Base-by-base conservation (phyloP, 2,113 vertebrate species). In the Synodontis membranacea region DNA sequence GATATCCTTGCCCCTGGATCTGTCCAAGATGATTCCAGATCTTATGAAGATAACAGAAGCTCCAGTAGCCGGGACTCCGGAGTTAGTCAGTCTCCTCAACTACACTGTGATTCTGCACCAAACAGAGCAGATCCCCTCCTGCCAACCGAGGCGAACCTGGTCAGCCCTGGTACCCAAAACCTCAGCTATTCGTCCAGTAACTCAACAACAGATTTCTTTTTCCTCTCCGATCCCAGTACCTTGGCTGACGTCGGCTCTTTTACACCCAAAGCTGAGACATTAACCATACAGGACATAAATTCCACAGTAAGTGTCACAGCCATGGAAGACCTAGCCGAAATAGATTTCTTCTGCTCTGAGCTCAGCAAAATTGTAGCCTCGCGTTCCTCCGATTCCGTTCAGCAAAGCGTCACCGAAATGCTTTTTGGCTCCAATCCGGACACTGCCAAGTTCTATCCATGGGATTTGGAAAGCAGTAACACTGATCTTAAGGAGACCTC, bases 301-400 rank as follows among this genome's bases (percentile, higher is more conserved):
- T 48, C 79, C 72, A 17, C 23, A 31, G 87, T 48, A 50, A 85
- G 82, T 23, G 70, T 80, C 14, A 52, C 72, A 46, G 83, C 84
- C 31, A 75, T 83, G 84, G 56, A 70, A 68, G 84, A 90, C 62
- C 64, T 89, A 6, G 72, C 76, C 28, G 88, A 90, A 44, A 89
- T 89, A 5, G 88, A 90, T 84, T 87, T 84, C 75, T 89, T 89
- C 72, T 89, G 89, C 75, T 86, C 89, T 25, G 89, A 90, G 86
- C 84, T 90, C 68, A 90, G 88, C 83, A 90, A 89, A 86, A 89
- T 90, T 88, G 88, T 89, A 37, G 87, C 88, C 66, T 90, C 89
- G 10, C 72, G 84, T 79, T 89, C 88, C 5, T 88, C 88, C 1
- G 88, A 89, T 84, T 74, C 89, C 21, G 89, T 90, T 28, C 89